Conservation (phyloP, 2,797 vertebrate species). For the Chelmon rostratus region DNA sequence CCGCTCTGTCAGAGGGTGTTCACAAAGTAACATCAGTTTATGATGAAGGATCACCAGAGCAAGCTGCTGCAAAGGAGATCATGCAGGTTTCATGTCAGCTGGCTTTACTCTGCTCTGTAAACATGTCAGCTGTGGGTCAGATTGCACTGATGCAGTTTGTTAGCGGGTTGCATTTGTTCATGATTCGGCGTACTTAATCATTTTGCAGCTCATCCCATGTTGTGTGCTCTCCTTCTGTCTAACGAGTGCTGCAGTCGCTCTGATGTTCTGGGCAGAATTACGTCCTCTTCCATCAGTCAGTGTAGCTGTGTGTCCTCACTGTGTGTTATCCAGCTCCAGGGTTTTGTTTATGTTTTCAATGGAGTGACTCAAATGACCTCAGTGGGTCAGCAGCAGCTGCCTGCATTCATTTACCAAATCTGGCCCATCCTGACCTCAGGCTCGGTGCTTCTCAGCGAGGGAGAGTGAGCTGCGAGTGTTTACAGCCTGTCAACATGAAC, state of each 20-base stretch:
- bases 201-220: neutral
- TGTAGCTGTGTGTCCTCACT: neutral
- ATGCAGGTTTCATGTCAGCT: neutral
- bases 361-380: conserved; percentile 11
- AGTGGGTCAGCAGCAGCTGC: conserved; percentile 37
- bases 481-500: neutral
- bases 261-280: neutral
- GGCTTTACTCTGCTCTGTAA: neutral
- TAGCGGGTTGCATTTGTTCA: neutral
- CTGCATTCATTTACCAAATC: conserved; percentile 26
- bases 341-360: conserved; percentile 19
- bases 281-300: neutral
- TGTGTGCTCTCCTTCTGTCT: neutral
- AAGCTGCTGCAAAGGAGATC: neutral
- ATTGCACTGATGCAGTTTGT: neutral
- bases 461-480: neutral
- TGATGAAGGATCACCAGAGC: too few species aligned
- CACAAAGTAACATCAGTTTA: neutral
- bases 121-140: neutral
- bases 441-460: neutral
- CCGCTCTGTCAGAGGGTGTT: neutral
- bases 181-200: neutral
- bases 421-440: conserved; percentile 18
- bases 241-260: neutral
- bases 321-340: neutral